phyloP scores from a whole-genome alignment of 2,888 invertebrate genomes.

The Pegoplata infirma region DNA sequence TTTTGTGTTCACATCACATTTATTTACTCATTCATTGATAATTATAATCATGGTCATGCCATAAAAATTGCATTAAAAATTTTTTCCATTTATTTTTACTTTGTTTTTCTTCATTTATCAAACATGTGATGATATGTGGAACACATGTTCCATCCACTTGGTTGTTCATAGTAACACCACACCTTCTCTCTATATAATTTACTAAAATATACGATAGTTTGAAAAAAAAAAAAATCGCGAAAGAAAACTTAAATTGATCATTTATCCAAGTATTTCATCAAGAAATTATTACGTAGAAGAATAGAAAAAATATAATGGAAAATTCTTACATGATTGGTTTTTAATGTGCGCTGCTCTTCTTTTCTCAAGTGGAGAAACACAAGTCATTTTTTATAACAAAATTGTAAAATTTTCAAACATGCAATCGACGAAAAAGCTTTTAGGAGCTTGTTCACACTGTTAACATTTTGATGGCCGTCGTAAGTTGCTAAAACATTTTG shows the following conservation, averaged over 20 bases:
- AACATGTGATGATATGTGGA: conserved; percentile 4
- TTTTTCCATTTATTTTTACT: neutral
- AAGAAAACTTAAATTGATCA: conserved; percentile 35
- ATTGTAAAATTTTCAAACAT: no score
- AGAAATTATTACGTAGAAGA: conserved; percentile 18
- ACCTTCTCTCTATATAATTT: conserved; percentile 18
- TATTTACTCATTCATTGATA: conserved; percentile 23
- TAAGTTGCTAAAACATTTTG: neutral
- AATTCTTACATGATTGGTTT: conserved; percentile 18
- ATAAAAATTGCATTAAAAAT: neutral
- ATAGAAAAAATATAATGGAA: conserved; percentile 1
- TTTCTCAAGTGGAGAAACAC: neutral
- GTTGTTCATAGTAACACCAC: conserved; percentile 9
- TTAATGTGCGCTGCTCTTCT: neutral
- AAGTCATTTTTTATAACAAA: neutral
- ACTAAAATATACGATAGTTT: neutral
- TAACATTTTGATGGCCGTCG: neutral
- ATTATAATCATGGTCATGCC: conserved; percentile 28
- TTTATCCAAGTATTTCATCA: conserved; percentile 41
- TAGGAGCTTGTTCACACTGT: neutral
- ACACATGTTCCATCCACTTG: conserved; percentile 10
- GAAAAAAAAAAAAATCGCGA: conserved; percentile 6
- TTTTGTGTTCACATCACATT: conserved; percentile 5
- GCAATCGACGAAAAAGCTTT: neutral
- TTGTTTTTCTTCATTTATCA: neutral